A percentile compares a stretch with the other conserved stretches of the same genome.
These are phyloP conservation scores for Diabrotica virgifera DNA, from an alignment of 1,140 invertebrate species.

Conservation along the genomic window DNA sequence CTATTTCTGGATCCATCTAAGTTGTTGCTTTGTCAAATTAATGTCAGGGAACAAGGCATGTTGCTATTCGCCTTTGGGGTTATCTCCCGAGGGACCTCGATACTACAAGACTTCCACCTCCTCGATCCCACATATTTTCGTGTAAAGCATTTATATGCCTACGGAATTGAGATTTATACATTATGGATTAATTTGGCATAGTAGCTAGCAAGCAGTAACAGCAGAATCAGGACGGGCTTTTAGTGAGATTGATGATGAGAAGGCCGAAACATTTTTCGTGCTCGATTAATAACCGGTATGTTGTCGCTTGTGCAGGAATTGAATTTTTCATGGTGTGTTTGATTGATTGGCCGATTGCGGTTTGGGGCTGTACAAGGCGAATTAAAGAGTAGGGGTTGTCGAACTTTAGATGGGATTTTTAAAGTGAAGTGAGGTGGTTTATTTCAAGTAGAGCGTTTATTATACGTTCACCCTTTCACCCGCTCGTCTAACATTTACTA, in stretches of 20 bases:
- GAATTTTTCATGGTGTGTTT: too few species aligned
- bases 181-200: conserved; percentile 6
- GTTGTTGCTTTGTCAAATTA: conserved; percentile 19
- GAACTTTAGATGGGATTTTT: too few species aligned
- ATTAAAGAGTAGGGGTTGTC: too few species aligned
- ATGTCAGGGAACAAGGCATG: conserved; percentile 12
- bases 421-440: too few species aligned
- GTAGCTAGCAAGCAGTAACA: background rate
- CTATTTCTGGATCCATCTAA: conserved; percentile 10
- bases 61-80: conserved; percentile 7
- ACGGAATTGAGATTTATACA: conserved; percentile 12
- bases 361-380: too few species aligned
- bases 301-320: too few species aligned
- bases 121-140: conserved; percentile 1
- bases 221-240: conserved; percentile 3
- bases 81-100: conserved; percentile 4
- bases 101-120: background rate
- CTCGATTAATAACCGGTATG: background rate
- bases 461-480: too few species aligned
- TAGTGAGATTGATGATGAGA: conserved; percentile 14
- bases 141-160: conserved; percentile 9
- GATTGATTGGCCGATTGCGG: too few species aligned
- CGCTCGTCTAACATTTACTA: too few species aligned
- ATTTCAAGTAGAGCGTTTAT: too few species aligned
- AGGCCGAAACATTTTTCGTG: background rate